Conservation (phyloP, 2,888 invertebrate genomes). For the Pardosa pseudoannulata region DNA sequence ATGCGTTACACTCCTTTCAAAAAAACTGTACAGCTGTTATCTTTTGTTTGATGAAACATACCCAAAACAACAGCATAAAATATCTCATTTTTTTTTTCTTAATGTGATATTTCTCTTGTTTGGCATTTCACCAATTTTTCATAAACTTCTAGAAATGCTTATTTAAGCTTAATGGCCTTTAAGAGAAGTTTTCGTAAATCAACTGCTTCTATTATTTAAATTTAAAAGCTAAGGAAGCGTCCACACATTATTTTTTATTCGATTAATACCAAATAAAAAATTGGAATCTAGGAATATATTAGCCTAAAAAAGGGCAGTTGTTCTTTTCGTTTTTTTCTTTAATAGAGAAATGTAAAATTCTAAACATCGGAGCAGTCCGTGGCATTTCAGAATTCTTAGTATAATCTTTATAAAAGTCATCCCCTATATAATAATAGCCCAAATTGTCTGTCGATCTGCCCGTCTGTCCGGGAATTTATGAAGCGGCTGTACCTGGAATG, state of each 20-base stretch:
- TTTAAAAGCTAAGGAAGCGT: background rate
- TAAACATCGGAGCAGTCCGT: no score
- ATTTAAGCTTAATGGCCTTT: background rate
- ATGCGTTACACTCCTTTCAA: background rate
- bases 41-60: background rate
- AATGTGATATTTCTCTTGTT: background rate
- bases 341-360: no score
- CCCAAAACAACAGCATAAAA: background rate
- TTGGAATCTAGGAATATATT: no score
- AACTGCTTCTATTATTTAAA: background rate
- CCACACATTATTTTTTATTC: background rate
- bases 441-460: no score
- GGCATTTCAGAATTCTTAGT: no score
- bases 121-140: background rate
- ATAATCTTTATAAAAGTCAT: no score
- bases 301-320: no score
- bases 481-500: no score
- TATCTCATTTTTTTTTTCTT: background rate
- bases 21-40: background rate
- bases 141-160: background rate
- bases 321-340: no score
- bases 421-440: no score
- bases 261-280: background rate
- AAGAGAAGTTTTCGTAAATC: background rate
- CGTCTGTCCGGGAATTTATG: no score